phyloP scores from a whole-genome alignment of 2,888 invertebrate species.

The Eupsilia transversa region DNA sequence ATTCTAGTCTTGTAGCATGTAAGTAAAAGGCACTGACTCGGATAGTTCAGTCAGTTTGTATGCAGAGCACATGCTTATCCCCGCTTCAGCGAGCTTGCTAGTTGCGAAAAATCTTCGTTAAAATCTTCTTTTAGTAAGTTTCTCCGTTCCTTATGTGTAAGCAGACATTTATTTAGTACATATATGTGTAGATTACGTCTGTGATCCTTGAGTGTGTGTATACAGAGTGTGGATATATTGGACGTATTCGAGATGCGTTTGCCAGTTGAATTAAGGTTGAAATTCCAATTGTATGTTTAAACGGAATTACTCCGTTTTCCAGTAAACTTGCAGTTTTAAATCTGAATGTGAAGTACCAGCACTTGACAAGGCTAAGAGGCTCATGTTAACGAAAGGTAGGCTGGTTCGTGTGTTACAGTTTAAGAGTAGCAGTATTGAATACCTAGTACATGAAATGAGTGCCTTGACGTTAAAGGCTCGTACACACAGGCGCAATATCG shows the following conservation, averaged over 20 bases:
- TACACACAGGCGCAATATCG: too few species aligned
- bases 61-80: slow-evolving; percentile 60
- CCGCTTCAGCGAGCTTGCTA: slow-evolving; percentile 38
- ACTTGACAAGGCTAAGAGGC: not conserved
- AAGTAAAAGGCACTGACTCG: slow-evolving; percentile 36
- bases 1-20: slow-evolving; percentile 31
- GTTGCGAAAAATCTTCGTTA: slow-evolving; percentile 57
- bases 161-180: not conserved
- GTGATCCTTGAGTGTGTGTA: slow-evolving; percentile 12
- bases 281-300: not conserved
- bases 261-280: not conserved
- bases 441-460: too few species aligned
- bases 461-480: too few species aligned
- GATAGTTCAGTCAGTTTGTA: slow-evolving; percentile 49
- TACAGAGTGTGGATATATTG: not conserved
- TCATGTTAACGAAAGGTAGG: not conserved
- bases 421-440: too few species aligned
- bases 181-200: slow-evolving; percentile 12
- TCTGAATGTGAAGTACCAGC: too few species aligned
- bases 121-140: slow-evolving; percentile 56
- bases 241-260: slow-evolving; percentile 13
- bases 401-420: not conserved
- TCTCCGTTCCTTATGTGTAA: slow-evolving; percentile 18
- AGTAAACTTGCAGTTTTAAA: not conserved
- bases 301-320: not conserved